phyloP scores from a whole-genome alignment of 2,888 invertebrate genomes.

The Callinectes sapidus region DNA sequence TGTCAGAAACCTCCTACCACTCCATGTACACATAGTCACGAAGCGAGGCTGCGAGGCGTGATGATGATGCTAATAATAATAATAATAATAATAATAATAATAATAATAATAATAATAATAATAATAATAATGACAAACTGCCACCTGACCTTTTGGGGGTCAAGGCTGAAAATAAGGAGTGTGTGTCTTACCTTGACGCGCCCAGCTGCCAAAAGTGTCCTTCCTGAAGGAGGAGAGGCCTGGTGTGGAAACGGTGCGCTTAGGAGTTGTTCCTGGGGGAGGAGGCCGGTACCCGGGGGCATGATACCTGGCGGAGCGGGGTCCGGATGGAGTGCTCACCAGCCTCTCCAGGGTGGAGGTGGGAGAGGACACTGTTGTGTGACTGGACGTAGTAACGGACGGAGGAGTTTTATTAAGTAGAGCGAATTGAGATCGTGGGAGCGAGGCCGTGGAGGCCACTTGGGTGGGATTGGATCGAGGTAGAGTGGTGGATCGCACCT shows the following conservation, averaged over 20 bases:
- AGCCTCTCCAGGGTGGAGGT: constrained; percentile 56
- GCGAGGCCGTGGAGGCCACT: constrained; percentile 70
- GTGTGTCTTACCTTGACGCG: constrained; percentile 66
- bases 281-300: constrained; percentile 70
- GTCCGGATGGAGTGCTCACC: constrained; percentile 42
- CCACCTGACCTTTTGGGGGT: neutral
- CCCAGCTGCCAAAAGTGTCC: constrained; percentile 63
- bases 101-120: neutral
- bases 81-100: neutral
- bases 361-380: constrained; percentile 55
- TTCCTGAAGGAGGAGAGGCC: constrained; percentile 62
- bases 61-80: no score
- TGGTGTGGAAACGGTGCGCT: constrained; percentile 66
- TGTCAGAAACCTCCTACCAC: neutral
- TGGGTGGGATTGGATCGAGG: constrained; percentile 72
- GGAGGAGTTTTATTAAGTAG: constrained; percentile 61
- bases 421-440: constrained; percentile 69
- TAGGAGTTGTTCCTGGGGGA: constrained; percentile 56
- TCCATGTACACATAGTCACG: neutral
- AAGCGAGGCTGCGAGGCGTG: neutral
- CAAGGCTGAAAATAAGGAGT: neutral
- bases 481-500: constrained; percentile 72
- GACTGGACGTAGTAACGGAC: constrained; percentile 57
- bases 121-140: neutral
- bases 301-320: constrained; percentile 71